Base-by-base conservation (phyloP, 2,113 vertebrate species). In the Cheilinus undulatus region DNA sequence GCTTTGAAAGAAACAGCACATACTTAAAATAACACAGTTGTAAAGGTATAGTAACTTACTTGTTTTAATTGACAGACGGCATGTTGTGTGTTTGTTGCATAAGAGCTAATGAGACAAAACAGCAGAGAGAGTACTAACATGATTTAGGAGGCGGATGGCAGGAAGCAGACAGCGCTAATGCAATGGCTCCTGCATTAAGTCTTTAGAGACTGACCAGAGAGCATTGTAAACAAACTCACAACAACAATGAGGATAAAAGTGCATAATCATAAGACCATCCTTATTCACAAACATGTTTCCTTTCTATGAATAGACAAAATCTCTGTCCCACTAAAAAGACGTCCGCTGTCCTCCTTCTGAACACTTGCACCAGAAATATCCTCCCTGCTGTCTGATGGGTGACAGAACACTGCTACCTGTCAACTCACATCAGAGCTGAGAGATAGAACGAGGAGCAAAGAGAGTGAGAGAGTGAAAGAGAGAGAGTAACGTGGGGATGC, bases 121-220 rank as follows among this genome's bases (percentile, higher is more conserved):
- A 88, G 40, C 12, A 7, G 48, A 76, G 59, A 42, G 68, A 72
- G 78, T 42, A 73, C 54, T 90, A 90, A 90, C 88, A 82, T 80
- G 77, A 88, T 92, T 93, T 90, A 49, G 73, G 66, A 61, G 58
- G 80, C 85, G 20, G 64, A 86, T 26, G 77, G 65, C 86, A 90
- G 89, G 90, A 91, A 90, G 89, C 72, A 91, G 88, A 86, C 88
- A 67, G 50, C 88, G 80, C 84, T 88, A 89, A 91, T 90, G 86
- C 86, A 89, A 75, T 78, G 79, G 77, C 78, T 86, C 68, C 82
- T 85, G 74, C 85, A 84, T 86, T 88, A 84, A 82, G 82, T 80
- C 84, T 72, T 84, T 34, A 75, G 56, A 69, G 81, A 69, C 51
- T 69, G 63, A 82, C 74, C 73, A 50, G 76, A 89, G 63, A 36